A percentile compares a stretch with the other conserved stretches of the same genome.
Conservation (phyloP, 2,888 invertebrate genomes). For the Pachymerium ferrugineum region DNA sequence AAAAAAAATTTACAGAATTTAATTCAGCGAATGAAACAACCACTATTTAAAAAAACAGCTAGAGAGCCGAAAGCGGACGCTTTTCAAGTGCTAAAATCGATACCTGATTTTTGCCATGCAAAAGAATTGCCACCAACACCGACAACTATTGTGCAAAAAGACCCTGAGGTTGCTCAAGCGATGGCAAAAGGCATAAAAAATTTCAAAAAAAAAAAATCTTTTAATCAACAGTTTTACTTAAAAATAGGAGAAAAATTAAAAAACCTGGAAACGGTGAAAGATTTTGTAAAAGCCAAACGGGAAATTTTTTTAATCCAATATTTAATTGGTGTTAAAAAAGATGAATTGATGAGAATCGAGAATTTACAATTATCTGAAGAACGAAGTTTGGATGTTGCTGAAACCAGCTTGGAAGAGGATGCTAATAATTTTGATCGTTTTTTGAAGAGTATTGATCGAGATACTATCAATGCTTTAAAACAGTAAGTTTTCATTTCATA, state of each 20-base stretch:
- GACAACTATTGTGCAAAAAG: not conserved
- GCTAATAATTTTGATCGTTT: not conserved
- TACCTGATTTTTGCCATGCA: not conserved
- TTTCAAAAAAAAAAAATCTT: not conserved
- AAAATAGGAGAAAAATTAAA: not conserved
- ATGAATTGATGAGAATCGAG: not conserved
- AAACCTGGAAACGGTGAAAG: not conserved
- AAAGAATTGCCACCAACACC: not conserved
- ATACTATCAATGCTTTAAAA: not conserved
- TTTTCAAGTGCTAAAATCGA: not conserved
- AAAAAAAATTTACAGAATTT: too few relatives aligned
- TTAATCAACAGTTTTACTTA: not conserved
- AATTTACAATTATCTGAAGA: not conserved
- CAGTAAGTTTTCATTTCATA: not conserved
- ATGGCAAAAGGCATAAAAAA: not conserved
- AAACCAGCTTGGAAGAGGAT: not conserved
- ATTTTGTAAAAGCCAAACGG: not conserved
- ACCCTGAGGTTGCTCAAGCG: not conserved
- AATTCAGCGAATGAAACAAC: not conserved
- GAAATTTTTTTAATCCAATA: slow-evolving; percentile 20
- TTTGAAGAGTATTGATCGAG: not conserved
- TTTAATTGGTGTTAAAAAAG: slow-evolving; percentile 25
- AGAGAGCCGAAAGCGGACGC: not conserved
- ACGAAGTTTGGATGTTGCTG: not conserved
- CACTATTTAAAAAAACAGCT: not conserved